Conservation (phyloP, 2,888 invertebrate genomes). For the Sarcophaga rosellei region DNA sequence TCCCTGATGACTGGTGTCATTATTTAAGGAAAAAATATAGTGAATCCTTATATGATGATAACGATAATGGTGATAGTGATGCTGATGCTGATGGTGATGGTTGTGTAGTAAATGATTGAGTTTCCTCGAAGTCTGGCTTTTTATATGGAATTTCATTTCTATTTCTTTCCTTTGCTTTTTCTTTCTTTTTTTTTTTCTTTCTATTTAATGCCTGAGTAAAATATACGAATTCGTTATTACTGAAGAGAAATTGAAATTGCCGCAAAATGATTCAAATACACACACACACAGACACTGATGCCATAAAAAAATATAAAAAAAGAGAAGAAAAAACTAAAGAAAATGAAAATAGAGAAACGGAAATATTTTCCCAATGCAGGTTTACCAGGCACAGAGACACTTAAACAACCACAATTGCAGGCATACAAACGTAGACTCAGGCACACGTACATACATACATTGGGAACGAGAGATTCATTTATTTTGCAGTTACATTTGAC, state of each 20-base stretch:
- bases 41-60: too few relatives aligned
- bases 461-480: not conserved
- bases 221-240: constrained; percentile 44
- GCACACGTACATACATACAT: not conserved
- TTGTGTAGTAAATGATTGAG: constrained; percentile 27
- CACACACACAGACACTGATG: not conserved
- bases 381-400: constrained; percentile 14
- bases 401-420: not conserved
- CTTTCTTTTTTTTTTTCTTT: not conserved
- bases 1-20: too few relatives aligned
- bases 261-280: constrained; percentile 42
- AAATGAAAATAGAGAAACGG: constrained; percentile 26
- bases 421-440: not conserved
- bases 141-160: not conserved
- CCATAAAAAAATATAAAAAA: not conserved
- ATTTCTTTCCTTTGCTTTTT: not conserved
- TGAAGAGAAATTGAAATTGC: constrained; percentile 60
- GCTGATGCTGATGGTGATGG: constrained; percentile 12
- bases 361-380: constrained; percentile 49
- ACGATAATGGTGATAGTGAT: not conserved
- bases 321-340: not conserved
- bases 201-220: not conserved
- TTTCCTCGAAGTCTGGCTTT: constrained; percentile 1
- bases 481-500: not conserved
- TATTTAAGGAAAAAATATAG: too few relatives aligned